Conservation (phyloP, 2,888 invertebrate species). For the Druceiella hillmani region DNA sequence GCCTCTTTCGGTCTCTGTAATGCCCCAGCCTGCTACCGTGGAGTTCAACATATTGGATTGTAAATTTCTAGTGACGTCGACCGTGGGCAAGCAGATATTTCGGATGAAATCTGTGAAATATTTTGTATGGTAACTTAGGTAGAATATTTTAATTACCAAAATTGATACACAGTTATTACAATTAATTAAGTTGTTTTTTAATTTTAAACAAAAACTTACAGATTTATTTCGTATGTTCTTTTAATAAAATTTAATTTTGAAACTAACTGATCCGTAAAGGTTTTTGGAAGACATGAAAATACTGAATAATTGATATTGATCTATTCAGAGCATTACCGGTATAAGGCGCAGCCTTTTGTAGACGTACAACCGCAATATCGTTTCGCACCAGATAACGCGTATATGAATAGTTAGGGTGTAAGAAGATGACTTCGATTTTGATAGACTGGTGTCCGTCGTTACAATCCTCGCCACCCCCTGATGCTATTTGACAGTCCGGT, state of each 20-base stretch:
- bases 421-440: conserved; percentile 34
- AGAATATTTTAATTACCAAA: too few species aligned
- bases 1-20: conserved; percentile 31
- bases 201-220: conserved; percentile 3
- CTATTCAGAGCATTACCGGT: too few species aligned
- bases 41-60: conserved; percentile 24
- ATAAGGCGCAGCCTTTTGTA: conserved; percentile 34
- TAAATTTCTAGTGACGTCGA: conserved; percentile 27
- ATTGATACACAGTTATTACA: too few species aligned
- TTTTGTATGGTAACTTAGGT: too few species aligned
- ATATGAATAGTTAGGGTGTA: conserved; percentile 39
- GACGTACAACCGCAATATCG: conserved; percentile 46
- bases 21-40: conserved; percentile 50
- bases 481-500: conserved; percentile 35
- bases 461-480: conserved; percentile 35
- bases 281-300: too few species aligned
- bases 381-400: conserved; percentile 24
- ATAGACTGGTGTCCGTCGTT: conserved; percentile 35
- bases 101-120: conserved; percentile 41
- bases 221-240: too few species aligned
- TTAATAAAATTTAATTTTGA: too few species aligned
- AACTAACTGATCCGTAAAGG: too few species aligned
- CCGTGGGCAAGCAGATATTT: conserved; percentile 36
- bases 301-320: too few species aligned
- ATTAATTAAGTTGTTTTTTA: too few species aligned